Conservation (phyloP, 2,888 invertebrate genomes). For the Orgyia antiqua region DNA sequence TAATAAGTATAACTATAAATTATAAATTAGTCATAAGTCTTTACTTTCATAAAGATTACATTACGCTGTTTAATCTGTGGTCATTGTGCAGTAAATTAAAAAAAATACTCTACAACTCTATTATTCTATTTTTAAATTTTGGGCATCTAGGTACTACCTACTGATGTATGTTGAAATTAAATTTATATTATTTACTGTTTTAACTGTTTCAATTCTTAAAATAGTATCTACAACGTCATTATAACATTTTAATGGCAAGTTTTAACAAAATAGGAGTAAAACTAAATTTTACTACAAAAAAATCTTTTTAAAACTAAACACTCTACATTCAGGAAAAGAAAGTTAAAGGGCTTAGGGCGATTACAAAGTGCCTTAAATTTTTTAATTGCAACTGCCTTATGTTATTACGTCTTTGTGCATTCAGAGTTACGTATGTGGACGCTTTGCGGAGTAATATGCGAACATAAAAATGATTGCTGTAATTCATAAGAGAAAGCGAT, state of each 20-base stretch:
- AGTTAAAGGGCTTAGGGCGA: too few relatives aligned
- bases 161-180: too few relatives aligned
- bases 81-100: too few relatives aligned
- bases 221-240: conserved; percentile 28
- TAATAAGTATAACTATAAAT: too few relatives aligned
- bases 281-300: conserved; percentile 26
- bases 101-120: too few relatives aligned
- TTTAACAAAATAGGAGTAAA: conserved; percentile 23
- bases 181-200: too few relatives aligned
- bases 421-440: conserved; percentile 58
- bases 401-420: conserved; percentile 74
- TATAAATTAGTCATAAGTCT: too few relatives aligned
- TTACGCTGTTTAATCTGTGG: too few relatives aligned
- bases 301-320: conserved; percentile 33
- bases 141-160: too few relatives aligned
- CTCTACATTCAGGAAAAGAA: conserved; percentile 38
- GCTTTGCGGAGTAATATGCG: conserved; percentile 49
- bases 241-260: conserved; percentile 19
- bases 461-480: conserved; percentile 18
- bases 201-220: neutral
- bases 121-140: too few relatives aligned
- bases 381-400: conserved; percentile 73
- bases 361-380: conserved; percentile 76
- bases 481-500: conserved; percentile 14
- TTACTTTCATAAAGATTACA: too few relatives aligned